Evolutionary conservation across 2,797 vertebrate species (phyloP).

Genomic region (Danio kyathit): DNA sequence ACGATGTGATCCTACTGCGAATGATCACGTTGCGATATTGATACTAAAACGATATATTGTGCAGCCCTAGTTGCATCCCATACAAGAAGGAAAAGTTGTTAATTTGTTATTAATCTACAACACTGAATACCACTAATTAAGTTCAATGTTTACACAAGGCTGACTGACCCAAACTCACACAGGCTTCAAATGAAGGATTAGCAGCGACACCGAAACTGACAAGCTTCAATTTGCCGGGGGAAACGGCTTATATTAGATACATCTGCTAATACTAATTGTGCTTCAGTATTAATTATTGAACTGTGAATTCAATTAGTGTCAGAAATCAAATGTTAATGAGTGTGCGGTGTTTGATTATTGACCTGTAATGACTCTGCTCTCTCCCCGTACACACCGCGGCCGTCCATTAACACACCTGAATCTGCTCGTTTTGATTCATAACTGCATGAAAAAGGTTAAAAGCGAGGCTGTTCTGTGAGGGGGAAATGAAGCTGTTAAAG

Average conservation of each 20-base stretch:
- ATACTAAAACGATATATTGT: too few relatives aligned
- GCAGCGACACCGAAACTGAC: not conserved
- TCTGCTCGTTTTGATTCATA: constrained; percentile 31
- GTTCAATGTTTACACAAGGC: not conserved
- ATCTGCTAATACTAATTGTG: not conserved
- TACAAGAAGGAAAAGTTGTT: too few relatives aligned
- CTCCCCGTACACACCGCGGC: not conserved
- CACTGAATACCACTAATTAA: not conserved
- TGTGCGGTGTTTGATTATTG: constrained; percentile 10
- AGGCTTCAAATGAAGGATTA: not conserved
- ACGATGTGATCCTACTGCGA: too few relatives aligned
- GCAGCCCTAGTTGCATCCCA: too few relatives aligned
- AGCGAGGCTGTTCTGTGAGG: constrained; percentile 14
- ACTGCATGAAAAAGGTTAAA: constrained; percentile 28
- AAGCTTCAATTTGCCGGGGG: not conserved
- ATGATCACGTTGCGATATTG: too few relatives aligned
- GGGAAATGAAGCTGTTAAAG: constrained; percentile 18
- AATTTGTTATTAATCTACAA: constrained; percentile 2
- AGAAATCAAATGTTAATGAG: constrained; percentile 29
- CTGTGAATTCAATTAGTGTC: constrained; percentile 19
- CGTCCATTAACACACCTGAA: not conserved
- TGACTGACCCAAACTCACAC: not conserved
- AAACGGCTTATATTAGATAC: constrained; percentile 15
- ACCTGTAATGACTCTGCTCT: not conserved
- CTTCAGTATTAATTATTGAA: constrained; percentile 19